Conservation (phyloP, 2,113 vertebrate species). For the Pedionomus torquatus region DNA sequence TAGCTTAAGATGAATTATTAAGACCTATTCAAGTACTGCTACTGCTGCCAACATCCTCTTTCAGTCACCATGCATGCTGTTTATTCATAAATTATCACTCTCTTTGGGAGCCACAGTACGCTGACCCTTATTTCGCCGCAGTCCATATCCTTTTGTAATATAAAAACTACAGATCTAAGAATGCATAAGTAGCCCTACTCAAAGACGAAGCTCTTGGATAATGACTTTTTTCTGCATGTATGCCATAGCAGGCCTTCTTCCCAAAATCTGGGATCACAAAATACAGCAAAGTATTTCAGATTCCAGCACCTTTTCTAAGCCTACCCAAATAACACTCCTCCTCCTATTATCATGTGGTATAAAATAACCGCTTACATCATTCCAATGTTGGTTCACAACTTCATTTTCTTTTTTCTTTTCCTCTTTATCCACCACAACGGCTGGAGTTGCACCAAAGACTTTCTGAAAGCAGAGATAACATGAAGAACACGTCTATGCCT, state of each 20-base stretch:
- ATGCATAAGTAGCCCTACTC: not conserved
- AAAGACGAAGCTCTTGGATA: not conserved
- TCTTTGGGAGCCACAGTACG: not conserved
- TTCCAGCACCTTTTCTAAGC: not conserved
- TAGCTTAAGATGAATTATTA: not conserved
- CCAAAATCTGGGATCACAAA: not conserved
- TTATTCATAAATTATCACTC: not conserved
- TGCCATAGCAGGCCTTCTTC: not conserved
- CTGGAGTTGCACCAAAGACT: not conserved
- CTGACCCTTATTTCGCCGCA: not conserved
- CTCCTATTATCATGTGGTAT: not conserved
- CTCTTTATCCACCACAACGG: conserved; percentile 36
- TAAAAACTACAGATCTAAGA: not conserved
- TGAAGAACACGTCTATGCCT: fast-evolving
- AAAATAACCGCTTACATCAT: conserved; percentile 69
- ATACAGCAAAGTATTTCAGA: not conserved
- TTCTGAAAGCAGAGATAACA: conserved; percentile 22
- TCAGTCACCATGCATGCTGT: fast-evolving
- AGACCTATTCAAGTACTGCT: not conserved
- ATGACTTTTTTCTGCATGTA: not conserved
- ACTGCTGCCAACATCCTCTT: not conserved
- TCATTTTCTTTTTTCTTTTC: conserved; percentile 61
- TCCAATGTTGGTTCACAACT: not conserved
- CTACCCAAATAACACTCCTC: not conserved
- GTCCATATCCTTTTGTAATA: not conserved